Evolutionary conservation across 2,797 vertebrate genomes (phyloP), one percentile per base, ranked within the genome.

Genomic region (Hippoglossus hippoglossus): DNA sequence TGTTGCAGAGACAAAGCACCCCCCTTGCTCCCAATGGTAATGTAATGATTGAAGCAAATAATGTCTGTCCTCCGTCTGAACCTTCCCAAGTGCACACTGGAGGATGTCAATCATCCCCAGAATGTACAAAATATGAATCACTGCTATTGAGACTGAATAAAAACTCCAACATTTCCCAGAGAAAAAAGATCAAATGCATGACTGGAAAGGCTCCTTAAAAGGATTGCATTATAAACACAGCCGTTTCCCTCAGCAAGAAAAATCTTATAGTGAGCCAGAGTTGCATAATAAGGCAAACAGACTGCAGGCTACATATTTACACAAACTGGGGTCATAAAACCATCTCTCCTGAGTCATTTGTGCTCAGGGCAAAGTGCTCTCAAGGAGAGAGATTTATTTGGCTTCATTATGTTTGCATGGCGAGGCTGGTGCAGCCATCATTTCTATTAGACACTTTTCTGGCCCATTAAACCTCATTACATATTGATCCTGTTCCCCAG

Each of bases 391-490:
- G 81, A 90, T 87, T 85, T 91, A 90, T 90, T 88, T 87, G 67
- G 79, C 80, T 87, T 91, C 75, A 89, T 92, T 90, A 81, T 81
- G 82, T 86, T 85, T 90, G 84, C 79, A 73, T 83, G 75, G 76
- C 8, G 73, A 81, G 60, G 78, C 82, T 74, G 73, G 62, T 62
- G 84, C 81, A 75, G 88, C 83, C 83, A 91, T 91, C 86, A 86
- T 79, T 89, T 89, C 75, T 91, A 80, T 89, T 84, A 89, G 90
- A 90, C 85, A 89, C 87, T 92, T 92, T 92, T 90, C 91, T 85
- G 89, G 80, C 68, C 87, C 90, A 92, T 93, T 92, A 92, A 91
- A 86, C 82, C 89, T 93, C 87, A 90, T 92, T 89, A 92, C 82
- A 88, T 90, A 90, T 92, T 91, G 89, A 92, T 89, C 83, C 77